A percentile compares a stretch with the other conserved stretches of the same genome.
These are phyloP conservation scores for Philopedon plagiatum DNA, from an alignment of 2,888 invertebrate genomes.

Conservation along the genomic window DNA sequence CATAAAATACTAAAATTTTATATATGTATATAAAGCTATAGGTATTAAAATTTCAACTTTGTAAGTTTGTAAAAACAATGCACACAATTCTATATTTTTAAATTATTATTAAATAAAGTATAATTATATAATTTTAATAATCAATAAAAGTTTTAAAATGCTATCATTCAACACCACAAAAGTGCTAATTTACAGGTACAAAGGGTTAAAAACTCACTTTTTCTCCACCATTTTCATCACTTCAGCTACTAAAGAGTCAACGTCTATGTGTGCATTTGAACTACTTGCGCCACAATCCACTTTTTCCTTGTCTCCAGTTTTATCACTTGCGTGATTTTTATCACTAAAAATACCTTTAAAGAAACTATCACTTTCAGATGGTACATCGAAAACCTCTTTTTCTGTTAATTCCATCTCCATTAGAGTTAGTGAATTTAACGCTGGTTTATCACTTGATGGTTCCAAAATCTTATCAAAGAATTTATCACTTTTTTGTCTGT, in stretches of 20 bases:
- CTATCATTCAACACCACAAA: constrained; percentile 10
- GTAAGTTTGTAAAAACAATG: not conserved
- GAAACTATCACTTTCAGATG: constrained; percentile 25
- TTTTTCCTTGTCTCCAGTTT: not conserved
- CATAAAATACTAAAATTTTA: no score
- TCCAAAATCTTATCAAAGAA: not conserved
- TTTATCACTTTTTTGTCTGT: not conserved
- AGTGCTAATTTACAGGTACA: not conserved
- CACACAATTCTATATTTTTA: no score
- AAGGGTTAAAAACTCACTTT: not conserved
- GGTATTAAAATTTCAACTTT: no score
- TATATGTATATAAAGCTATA: no score
- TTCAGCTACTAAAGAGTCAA: constrained; percentile 40
- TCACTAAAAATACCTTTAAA: constrained; percentile 27
- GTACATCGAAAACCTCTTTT: not conserved
- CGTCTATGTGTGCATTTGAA: constrained; percentile 3
- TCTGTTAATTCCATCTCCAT: constrained; percentile 21
- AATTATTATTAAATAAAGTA: not conserved
- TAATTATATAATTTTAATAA: not conserved
- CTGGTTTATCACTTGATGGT: not conserved
- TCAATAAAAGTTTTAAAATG: constrained; percentile 14
- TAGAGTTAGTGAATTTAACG: not conserved
- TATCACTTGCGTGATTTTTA: not conserved
- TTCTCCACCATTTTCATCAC: constrained; percentile 33
- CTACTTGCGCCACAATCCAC: not conserved